Percentiles rank a stretch among this genome's conserved stretches.
These are phyloP conservation scores for Drosophila azteca DNA, from an alignment of 1,140 invertebrate species.

Conservation along the genomic window DNA sequence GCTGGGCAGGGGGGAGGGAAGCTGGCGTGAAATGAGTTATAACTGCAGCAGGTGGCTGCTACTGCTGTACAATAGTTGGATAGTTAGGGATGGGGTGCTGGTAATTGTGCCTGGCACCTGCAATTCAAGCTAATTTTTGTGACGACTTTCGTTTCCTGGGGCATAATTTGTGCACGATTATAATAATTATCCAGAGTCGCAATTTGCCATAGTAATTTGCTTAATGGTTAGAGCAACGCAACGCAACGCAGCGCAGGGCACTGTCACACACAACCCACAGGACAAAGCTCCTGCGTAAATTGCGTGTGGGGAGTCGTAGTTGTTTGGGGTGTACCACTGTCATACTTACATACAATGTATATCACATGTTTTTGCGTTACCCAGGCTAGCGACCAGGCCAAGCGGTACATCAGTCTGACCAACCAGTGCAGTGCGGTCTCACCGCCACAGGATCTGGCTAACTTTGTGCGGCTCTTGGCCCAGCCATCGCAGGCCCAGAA, in stretches of 20 bases:
- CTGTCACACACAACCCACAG: too few species aligned
- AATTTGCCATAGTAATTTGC: conserved; percentile 69
- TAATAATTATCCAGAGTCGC: conserved; percentile 69
- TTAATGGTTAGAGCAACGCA: conserved; percentile 43
- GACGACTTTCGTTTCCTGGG: conserved; percentile 49
- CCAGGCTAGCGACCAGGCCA: conserved; percentile 90
- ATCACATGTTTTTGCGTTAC: too few species aligned
- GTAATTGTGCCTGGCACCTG: conserved; percentile 21
- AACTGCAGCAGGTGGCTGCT: conserved; percentile 49
- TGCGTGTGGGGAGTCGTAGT: conserved; percentile 11
- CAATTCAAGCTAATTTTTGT: conserved; percentile 51
- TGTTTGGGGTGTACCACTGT: too few species aligned
- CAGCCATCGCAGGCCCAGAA: conserved; percentile 86
- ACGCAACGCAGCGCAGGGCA: conserved; percentile 1
- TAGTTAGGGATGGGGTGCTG: conserved; percentile 27
- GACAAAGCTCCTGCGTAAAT: background rate
- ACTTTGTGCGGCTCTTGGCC: conserved; percentile 88
- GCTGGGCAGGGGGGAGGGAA: background rate
- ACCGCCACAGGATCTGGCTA: conserved; percentile 88
- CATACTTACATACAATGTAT: too few species aligned
- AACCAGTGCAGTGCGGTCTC: conserved; percentile 88
- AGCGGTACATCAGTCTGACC: conserved; percentile 90
- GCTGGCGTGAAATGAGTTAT: conserved; percentile 46
- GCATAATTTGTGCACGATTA: conserved; percentile 68
- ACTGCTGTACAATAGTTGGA: background rate